Percentiles rank a stretch among this genome's conserved stretches.
These are phyloP conservation scores for Macrotis lagotis DNA, from an alignment of 2,113 vertebrate species.

Conservation along the genomic window DNA sequence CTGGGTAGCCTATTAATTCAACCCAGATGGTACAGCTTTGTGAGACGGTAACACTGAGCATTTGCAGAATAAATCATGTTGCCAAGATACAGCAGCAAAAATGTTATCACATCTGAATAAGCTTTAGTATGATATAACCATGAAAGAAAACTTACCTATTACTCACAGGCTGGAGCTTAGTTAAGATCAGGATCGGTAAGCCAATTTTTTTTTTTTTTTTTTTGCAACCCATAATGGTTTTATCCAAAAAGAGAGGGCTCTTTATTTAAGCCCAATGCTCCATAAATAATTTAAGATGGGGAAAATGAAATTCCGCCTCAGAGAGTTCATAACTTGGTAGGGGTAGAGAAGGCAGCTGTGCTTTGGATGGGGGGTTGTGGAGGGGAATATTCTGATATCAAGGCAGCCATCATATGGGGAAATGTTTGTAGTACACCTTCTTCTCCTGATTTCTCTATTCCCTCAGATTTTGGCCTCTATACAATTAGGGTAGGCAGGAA, in stretches of 20 bases:
- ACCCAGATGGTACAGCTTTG: constrained; percentile 88
- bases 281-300: constrained; percentile 67
- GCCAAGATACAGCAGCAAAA: constrained; percentile 88
- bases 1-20: constrained; percentile 88
- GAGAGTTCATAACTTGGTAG: constrained; percentile 35
- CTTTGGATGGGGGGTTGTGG: constrained; percentile 25
- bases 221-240: constrained; percentile 60
- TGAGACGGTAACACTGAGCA: constrained; percentile 84
- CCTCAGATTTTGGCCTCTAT: constrained; percentile 18
- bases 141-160: constrained; percentile 81
- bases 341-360: constrained; percentile 50
- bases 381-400: constrained; percentile 45
- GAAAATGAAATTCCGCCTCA: constrained; percentile 44
- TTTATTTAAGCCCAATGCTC: constrained; percentile 69
- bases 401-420: neutral
- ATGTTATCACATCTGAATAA: constrained; percentile 86
- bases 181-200: constrained; percentile 71
- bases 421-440: neutral
- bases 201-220: constrained; percentile 42
- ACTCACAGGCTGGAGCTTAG: constrained; percentile 74
- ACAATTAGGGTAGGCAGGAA: neutral
- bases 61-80: constrained; percentile 88
- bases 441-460: neutral
- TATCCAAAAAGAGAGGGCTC: constrained; percentile 68
- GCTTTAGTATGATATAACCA: constrained; percentile 81